phyloP scores from a whole-genome alignment of 2,113 vertebrate species.

The Pycnonotus jocosus region DNA sequence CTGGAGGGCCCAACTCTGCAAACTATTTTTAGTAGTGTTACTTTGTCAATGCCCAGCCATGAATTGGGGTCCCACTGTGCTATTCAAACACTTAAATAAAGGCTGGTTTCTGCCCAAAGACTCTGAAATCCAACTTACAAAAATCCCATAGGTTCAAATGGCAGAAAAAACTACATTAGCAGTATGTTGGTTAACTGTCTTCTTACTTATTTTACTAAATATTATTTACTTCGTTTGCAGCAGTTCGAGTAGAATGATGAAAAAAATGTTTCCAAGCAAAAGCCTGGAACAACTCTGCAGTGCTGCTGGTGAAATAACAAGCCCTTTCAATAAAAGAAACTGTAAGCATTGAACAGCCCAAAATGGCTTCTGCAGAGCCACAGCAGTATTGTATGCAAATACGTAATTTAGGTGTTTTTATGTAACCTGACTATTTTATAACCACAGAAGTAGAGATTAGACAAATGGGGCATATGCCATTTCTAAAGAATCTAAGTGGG shows the following conservation, averaged over 20 bases:
- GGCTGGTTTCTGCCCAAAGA: slow-evolving; percentile 35
- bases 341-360: background rate
- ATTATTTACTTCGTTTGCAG: slow-evolving; percentile 26
- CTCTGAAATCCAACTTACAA: slow-evolving; percentile 16
- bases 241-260: background rate
- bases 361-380: slow-evolving; percentile 53
- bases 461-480: slow-evolving; percentile 4
- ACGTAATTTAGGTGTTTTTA: slow-evolving; percentile 49
- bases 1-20: slow-evolving; percentile 8
- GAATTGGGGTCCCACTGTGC: slow-evolving; percentile 42
- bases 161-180: background rate
- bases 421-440: slow-evolving; percentile 47
- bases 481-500: slow-evolving; percentile 13
- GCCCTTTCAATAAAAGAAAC: background rate
- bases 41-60: slow-evolving; percentile 25
- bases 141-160: slow-evolving; percentile 16
- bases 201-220: slow-evolving; percentile 36
- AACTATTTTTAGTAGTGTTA: slow-evolving; percentile 42
- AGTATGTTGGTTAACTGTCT: background rate
- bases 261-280: slow-evolving; percentile 14
- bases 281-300: slow-evolving; percentile 1
- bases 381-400: slow-evolving; percentile 58
- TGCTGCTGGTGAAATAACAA: slow-evolving; percentile 42
- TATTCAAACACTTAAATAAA: slow-evolving; percentile 54
- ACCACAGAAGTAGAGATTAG: slow-evolving; percentile 28